These are phyloP conservation scores for Caretta caretta DNA, from an alignment of 2,113 vertebrate genomes.

Conservation along the genomic window DNA sequence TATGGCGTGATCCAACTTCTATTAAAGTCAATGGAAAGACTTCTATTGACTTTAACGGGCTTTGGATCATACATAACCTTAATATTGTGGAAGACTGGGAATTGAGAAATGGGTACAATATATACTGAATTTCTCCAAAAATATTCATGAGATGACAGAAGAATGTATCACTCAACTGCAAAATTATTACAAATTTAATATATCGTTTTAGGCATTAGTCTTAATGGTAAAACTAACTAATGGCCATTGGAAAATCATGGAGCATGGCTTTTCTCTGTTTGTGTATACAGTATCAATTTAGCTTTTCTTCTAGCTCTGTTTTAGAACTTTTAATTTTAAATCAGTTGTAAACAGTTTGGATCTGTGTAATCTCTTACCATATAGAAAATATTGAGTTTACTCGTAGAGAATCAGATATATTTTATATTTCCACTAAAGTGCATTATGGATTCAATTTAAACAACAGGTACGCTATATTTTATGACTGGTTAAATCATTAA, in stretches of 20 bases:
- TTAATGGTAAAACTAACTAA: neutral
- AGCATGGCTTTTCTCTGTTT: neutral
- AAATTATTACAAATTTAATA: neutral
- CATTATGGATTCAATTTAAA: constrained; percentile 73
- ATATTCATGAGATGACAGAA: neutral
- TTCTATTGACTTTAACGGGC: neutral
- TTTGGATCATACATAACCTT: neutral
- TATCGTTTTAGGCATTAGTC: neutral
- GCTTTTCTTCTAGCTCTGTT: neutral
- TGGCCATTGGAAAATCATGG: neutral
- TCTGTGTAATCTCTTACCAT: constrained; percentile 26
- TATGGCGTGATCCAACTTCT: neutral
- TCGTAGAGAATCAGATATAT: constrained; percentile 67
- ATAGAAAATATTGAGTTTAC: constrained; percentile 65
- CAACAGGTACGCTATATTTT: constrained; percentile 78
- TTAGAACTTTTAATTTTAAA: constrained; percentile 36
- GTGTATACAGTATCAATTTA: neutral
- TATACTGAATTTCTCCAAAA: neutral
- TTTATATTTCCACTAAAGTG: constrained; percentile 75
- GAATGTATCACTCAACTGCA: neutral
- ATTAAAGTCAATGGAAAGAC: neutral
- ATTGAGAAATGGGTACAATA: neutral
- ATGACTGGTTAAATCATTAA: constrained; percentile 81
- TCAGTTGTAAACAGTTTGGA: constrained; percentile 67
- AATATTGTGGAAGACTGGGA: neutral